Percentiles rank a stretch among this genome's conserved stretches.
Evolutionary conservation across 2,113 vertebrate genomes (phyloP).

Genomic region (Atrichornis clamosus): DNA sequence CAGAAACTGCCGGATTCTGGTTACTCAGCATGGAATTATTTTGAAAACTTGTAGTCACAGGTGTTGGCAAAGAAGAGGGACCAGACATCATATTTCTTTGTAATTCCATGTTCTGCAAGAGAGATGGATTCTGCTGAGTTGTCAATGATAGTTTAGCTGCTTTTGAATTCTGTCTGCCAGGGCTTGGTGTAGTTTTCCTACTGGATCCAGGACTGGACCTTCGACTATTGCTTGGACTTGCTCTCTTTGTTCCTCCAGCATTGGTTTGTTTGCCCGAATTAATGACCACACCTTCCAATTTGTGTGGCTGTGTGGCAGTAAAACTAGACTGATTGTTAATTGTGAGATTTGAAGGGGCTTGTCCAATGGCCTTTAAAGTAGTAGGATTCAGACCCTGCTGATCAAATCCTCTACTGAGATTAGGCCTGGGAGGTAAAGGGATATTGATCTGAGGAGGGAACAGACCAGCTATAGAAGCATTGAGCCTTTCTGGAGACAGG

Average conservation of each 20-base stretch:
- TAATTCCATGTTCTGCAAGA: slow-evolving; percentile 81
- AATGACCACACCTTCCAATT: slow-evolving; percentile 74
- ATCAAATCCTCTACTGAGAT: slow-evolving; percentile 92
- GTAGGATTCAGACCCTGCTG: slow-evolving; percentile 98
- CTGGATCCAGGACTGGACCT: slow-evolving; percentile 92
- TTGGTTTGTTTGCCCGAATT: slow-evolving; percentile 87
- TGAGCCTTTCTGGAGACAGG: slow-evolving; percentile 95
- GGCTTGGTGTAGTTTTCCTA: slow-evolving; percentile 92
- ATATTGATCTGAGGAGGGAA: slow-evolving; percentile 99
- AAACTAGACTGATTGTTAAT: slow-evolving; percentile 75
- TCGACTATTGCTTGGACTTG: slow-evolving; percentile 93
- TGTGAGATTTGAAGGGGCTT: slow-evolving; percentile 87
- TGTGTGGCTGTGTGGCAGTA: slow-evolving; percentile 74
- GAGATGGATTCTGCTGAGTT: slow-evolving; percentile 78
- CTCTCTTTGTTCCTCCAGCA: slow-evolving; percentile 83
- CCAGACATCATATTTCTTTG: slow-evolving; percentile 81
- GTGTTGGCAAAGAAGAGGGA: slow-evolving; percentile 76
- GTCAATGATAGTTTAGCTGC: slow-evolving; percentile 80
- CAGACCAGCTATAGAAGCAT: slow-evolving; percentile 96
- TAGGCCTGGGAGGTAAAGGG: slow-evolving; percentile 92
- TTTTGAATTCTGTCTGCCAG: slow-evolving; percentile 91
- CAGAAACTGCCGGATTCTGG: slow-evolving; percentile 68
- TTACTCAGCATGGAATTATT: slow-evolving; percentile 71
- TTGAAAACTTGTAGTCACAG: slow-evolving; percentile 75
- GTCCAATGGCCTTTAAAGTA: slow-evolving; percentile 96